Evolutionary conservation across 2,888 invertebrate genomes (phyloP), one percentile per base, ranked within the genome.

Genomic region (Hypselothyrea guttata): DNA sequence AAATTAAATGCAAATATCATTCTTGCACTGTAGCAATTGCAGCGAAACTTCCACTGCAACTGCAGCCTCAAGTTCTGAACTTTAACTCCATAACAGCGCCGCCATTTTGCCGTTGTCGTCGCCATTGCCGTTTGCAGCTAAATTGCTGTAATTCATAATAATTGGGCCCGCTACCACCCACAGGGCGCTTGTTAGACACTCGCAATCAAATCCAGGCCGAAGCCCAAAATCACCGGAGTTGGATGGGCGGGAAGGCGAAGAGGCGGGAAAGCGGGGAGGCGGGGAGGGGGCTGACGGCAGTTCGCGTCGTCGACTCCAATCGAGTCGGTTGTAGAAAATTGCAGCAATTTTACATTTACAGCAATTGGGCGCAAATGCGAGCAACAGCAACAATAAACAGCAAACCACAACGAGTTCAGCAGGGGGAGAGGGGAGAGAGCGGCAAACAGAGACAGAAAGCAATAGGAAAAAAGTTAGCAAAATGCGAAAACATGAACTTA

Each of bases 321-420:
- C 67, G 75, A 79, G 84, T 55, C 81, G 37, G 84, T 76, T 77
- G 86, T 84, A 74, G 84, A 86, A 83, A 83, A 83, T 83, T 86
- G 84, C 83, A 51, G 79, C 86, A 83, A 83, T 83, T 83, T 83
- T 75, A 84, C 71, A 74, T 84, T 86, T 82, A 83, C 83, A 86
- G 83, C 84, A 86, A 86, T 83, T 83, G 83, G 70, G 69, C 86
- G 65, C 81, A 84, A 83, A 79, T 81, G 63, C 71, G 66, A 57
- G 55, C 45, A 48, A 35, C 53, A 59, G 46, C 53, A 52, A 37
- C 54, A 49, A 38, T 55, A 51, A 28, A 48, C 49, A n/a, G n/a
- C n/a, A n/a, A n/a, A 48, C 57, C 16, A 46, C 40, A 41, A 42
- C 47, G 44, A 31, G 31, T 27, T 45, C 46, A 48, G 7, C 37